Percentiles rank a stretch among this genome's conserved stretches.
Evolutionary conservation across 2,113 vertebrate species (phyloP).

Genomic region (Papio anubis): DNA sequence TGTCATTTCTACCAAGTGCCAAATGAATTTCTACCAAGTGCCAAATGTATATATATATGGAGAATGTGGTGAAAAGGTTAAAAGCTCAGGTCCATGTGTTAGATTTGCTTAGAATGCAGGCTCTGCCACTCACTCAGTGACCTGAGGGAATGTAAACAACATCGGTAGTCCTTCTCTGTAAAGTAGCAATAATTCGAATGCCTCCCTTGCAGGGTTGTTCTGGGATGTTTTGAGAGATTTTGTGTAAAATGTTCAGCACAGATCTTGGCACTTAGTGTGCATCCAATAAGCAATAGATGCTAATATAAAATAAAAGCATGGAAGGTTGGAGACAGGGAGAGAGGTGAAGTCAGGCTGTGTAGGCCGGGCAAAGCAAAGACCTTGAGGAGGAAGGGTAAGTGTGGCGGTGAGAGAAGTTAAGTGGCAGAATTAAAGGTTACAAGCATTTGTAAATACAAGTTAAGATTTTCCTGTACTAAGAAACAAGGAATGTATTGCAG

Average conservation of each 20-base stretch:
- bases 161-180: not conserved
- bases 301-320: not conserved
- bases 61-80: not conserved
- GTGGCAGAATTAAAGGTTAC: not conserved
- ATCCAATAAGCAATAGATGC: not conserved
- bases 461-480: not conserved
- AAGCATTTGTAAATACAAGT: not conserved
- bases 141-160: not conserved
- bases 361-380: not conserved
- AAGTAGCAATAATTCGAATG: not conserved
- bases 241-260: not conserved
- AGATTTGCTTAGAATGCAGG: not conserved
- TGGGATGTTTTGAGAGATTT: not conserved
- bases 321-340: not conserved
- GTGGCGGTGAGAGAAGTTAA: accelerated
- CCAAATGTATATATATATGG: too few relatives aligned
- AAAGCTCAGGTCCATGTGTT: not conserved
- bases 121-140: not conserved
- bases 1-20: not conserved
- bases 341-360: not conserved
- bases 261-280: not conserved
- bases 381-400: not conserved
- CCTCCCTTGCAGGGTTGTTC: not conserved
- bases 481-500: not conserved
- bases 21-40: not conserved